Evolutionary conservation across 1,140 invertebrate genomes (phyloP), one percentile per base, ranked within the genome.

Genomic region (Tenebrio molitor): DNA sequence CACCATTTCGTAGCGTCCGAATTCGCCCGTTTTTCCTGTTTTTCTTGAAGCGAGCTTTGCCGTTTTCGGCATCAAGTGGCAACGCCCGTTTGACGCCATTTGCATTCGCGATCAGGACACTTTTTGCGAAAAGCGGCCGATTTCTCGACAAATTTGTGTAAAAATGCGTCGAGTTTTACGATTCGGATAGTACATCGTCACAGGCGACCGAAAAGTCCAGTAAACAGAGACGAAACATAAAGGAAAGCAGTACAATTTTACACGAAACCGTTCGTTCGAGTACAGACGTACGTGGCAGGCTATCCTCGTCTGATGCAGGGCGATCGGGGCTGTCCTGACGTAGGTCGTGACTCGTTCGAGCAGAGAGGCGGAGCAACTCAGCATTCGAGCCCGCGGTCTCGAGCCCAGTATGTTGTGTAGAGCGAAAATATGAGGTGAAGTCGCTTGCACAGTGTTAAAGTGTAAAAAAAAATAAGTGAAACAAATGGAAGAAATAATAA

Each of bases 401-500:
- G 29, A 16, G 76, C 80, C 74, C 79, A 81, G 79, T 80, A 76
- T 77, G 78, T 80, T 77, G 78, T 80, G 79, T 80, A 78, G 78
- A 79, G 77, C 80, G 77, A 79, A 78, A 78, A 75, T 75, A 81
- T 74, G 79, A 76, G 78, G 77, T 78, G 76, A 80, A 76, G 73
- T 75, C 73, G 72, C 75, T 78, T 74, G 76, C 78, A 76, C 76
- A 75, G 77, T 77, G 72, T 74, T 68, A 64, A 74, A 74, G 75
- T 77, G 79, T 77, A 62, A 42, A 64, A 73, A 76, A 75, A 74
- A 73, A 70, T 69, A 53, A 72, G 71, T 74, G 73, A 67, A 70
- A 77, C 42, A 69, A 73, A 66, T 72, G 72, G 64, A 71, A 68
- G 64, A 72, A 73, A 62, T 36, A 68, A 73, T 58, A 25, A 25